Percentiles rank a stretch among this genome's conserved stretches.
phyloP scores from a whole-genome alignment of 2,113 vertebrate genomes.

The Pelecanoides urinatrix region DNA sequence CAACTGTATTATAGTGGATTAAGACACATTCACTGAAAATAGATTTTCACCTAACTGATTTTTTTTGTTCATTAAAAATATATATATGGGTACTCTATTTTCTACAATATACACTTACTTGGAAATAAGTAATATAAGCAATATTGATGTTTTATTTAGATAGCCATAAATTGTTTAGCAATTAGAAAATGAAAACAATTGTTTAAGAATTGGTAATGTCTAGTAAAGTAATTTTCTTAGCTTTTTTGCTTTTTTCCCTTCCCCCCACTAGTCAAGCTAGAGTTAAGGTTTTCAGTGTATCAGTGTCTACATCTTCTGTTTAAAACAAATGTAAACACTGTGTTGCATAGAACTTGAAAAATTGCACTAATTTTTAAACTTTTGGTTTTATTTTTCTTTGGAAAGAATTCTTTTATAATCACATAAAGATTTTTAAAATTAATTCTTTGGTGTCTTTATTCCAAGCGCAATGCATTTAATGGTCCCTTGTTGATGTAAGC shows the following conservation, averaged over 20 bases:
- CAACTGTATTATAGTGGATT: not conserved
- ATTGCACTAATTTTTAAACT: conserved; percentile 69
- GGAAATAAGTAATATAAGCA: conserved; percentile 64
- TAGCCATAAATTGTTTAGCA: conserved; percentile 60
- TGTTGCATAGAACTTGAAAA: conserved; percentile 33
- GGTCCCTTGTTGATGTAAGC: not conserved
- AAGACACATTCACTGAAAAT: not conserved
- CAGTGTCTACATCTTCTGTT: conserved; percentile 1
- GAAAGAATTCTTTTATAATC: conserved; percentile 66
- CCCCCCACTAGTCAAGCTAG: not conserved
- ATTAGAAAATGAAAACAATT: conserved; percentile 16
- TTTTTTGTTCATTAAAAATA: not conserved
- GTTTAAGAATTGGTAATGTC: not conserved
- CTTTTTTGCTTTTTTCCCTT: not conserved
- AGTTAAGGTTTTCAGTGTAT: conserved; percentile 11
- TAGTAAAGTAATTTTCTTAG: not conserved
- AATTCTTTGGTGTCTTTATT: conserved; percentile 32
- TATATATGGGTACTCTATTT: conserved; percentile 62
- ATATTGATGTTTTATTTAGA: conserved; percentile 73
- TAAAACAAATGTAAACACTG: conserved; percentile 41
- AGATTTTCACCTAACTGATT: not conserved
- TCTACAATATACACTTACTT: conserved; percentile 50
- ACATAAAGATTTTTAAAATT: conserved; percentile 50
- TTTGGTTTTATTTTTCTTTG: conserved; percentile 35
- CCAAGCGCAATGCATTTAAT: not conserved